A percentile compares a stretch with the other conserved stretches of the same genome.
Conservation (phyloP, 2,113 vertebrate species). For the Scopus umbretta region DNA sequence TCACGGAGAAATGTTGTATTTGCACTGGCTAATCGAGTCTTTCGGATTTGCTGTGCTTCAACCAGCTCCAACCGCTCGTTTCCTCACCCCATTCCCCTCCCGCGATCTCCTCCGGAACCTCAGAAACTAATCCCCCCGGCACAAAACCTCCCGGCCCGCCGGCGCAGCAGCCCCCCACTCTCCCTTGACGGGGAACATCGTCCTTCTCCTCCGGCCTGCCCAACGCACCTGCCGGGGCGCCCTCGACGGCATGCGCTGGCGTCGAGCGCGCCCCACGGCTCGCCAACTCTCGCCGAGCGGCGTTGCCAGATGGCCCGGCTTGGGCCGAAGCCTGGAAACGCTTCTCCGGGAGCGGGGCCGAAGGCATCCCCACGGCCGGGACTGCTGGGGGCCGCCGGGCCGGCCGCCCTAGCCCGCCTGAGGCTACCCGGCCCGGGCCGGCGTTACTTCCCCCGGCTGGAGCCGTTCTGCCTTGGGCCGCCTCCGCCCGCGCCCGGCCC, state of each 20-base stretch:
- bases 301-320: rapidly evolving
- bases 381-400: rapidly evolving
- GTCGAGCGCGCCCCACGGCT: rapidly evolving
- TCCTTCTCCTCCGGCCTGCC: rapidly evolving
- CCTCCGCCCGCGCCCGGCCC: not conserved
- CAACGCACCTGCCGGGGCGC: rapidly evolving
- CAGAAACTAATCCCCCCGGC: not conserved
- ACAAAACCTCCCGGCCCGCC: not conserved
- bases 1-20: rapidly evolving
- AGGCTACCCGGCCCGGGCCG: not conserved
- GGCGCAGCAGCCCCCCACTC: no score
- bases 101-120: not conserved
- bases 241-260: no score
- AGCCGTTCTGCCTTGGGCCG: not conserved
- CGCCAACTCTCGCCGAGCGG: not conserved
- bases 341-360: not conserved
- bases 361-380: not conserved
- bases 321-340: not conserved
- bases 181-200: not conserved
- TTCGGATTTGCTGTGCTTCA: not conserved
- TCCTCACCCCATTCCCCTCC: not conserved
- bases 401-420: not conserved
- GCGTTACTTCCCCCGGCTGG: rapidly evolving
- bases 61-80: rapidly evolving
- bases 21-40: rapidly evolving